phyloP scores from a whole-genome alignment of 1,140 invertebrate genomes.

The Plutomurus gul region DNA sequence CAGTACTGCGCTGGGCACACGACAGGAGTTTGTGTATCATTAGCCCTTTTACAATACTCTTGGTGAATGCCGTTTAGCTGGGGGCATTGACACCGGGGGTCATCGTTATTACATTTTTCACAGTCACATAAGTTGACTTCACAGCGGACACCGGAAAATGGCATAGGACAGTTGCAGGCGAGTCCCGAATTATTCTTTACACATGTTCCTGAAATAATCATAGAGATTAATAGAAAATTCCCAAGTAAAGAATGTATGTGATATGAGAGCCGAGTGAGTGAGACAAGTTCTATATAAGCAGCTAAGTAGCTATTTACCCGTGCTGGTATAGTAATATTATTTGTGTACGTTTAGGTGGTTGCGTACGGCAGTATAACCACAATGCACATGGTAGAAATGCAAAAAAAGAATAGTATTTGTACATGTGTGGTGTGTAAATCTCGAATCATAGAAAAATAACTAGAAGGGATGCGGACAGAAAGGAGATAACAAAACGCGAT shows the following conservation, averaged over 20 bases:
- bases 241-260: neutral
- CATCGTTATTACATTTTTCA: slow-evolving; percentile 54
- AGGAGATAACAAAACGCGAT: neutral
- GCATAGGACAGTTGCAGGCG: slow-evolving; percentile 60
- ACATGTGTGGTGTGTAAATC: neutral
- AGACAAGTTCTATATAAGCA: no score
- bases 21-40: no score
- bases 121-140: slow-evolving; percentile 63
- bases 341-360: no score
- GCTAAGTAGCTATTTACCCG: no score
- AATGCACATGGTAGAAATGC: neutral
- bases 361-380: neutral
- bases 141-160: slow-evolving; percentile 65
- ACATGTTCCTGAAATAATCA: slow-evolving; percentile 50
- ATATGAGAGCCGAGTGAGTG: no score
- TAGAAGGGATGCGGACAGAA: slow-evolving; percentile 7
- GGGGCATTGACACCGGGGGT: slow-evolving; percentile 52
- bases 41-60: slow-evolving; percentile 38
- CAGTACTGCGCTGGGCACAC: slow-evolving; percentile 56
- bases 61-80: slow-evolving; percentile 5
- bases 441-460: neutral
- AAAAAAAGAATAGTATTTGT: neutral
- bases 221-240: neutral
- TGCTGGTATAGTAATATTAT: no score
- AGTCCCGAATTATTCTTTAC: slow-evolving; percentile 49